A percentile compares a stretch with the other conserved stretches of the same genome.
Conservation (phyloP, 1,140 invertebrate genomes). For the Diorhabda elongata region DNA sequence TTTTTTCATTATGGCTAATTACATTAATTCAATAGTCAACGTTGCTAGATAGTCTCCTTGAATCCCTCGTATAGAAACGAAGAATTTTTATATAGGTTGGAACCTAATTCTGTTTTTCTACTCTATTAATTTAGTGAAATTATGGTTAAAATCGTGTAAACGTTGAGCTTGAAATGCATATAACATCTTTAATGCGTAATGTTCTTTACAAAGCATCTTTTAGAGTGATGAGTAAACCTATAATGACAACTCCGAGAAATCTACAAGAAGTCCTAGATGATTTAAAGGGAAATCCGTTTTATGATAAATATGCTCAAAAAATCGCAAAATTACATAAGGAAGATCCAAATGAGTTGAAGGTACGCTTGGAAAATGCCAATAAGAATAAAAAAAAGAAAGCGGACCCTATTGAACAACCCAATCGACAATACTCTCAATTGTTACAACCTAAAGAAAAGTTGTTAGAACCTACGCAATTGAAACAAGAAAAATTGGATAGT, state of each 20-base stretch:
- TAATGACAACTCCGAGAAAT: slow-evolving; percentile 52
- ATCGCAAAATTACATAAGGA: slow-evolving; percentile 70
- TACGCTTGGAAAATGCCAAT: slow-evolving; percentile 59
- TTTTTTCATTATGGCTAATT: no score
- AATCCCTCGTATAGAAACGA: no score
- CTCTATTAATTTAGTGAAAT: no score
- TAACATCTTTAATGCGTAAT: slow-evolving; percentile 26
- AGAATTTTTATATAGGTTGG: no score
- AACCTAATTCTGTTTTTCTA: no score
- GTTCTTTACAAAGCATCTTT: slow-evolving; percentile 28
- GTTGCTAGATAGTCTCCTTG: no score
- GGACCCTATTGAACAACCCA: slow-evolving; percentile 25
- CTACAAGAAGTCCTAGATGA: slow-evolving; percentile 60
- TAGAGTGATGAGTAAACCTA: slow-evolving; percentile 40
- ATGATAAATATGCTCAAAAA: slow-evolving; percentile 75
- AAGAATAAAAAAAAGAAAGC: slow-evolving; percentile 50
- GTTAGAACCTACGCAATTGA: slow-evolving; percentile 39
- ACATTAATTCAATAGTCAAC: no score
- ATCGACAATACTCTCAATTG: slow-evolving; percentile 49
- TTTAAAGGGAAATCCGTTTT: slow-evolving; percentile 74
- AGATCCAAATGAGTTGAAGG: slow-evolving; percentile 70
- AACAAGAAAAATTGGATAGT: slow-evolving; percentile 58
- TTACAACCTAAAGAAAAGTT: slow-evolving; percentile 53
- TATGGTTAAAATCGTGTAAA: no score
- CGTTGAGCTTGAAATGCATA: slow-evolving; percentile 21